Percentiles rank a stretch among this genome's conserved stretches.
Evolutionary conservation across 2,888 invertebrate genomes (phyloP).

Genomic region (Oegoconia quadripuncta): DNA sequence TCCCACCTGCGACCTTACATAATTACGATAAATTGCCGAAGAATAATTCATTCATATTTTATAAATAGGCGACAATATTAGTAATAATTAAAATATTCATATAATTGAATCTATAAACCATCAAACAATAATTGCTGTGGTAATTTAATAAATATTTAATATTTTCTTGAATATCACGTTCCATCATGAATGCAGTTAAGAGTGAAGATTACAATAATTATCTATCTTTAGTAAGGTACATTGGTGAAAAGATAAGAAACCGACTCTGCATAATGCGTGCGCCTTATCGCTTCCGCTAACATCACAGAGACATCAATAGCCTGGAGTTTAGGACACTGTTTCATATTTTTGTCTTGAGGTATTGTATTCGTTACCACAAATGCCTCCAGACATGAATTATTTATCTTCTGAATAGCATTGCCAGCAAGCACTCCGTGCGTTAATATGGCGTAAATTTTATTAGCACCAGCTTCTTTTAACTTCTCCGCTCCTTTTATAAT

Average conservation of each 20-base stretch:
- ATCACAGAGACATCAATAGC: conserved; percentile 99
- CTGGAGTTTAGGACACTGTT: conserved; percentile 86
- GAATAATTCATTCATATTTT: too few species aligned
- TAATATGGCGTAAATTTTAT: conserved; percentile 91
- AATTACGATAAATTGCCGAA: too few species aligned
- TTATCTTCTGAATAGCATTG: conserved; percentile 91
- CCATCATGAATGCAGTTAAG: too few species aligned
- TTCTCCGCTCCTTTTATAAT: conserved; percentile 93
- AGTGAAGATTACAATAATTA: not conserved
- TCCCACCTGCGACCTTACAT: too few species aligned
- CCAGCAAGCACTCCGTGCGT: conserved; percentile 96
- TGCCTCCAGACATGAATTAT: conserved; percentile 91
- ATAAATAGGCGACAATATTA: too few species aligned
- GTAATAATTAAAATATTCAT: too few species aligned
- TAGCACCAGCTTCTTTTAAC: conserved; percentile 89
- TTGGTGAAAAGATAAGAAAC: conserved; percentile 98
- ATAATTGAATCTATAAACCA: too few species aligned
- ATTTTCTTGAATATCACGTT: too few species aligned
- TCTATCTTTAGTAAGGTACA: conserved; percentile 88
- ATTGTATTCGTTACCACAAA: conserved; percentile 96
- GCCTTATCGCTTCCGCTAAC: conserved; percentile 98
- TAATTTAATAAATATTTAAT: too few species aligned
- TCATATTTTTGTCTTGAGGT: conserved; percentile 93
- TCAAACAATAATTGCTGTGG: too few species aligned
- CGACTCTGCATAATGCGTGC: conserved; percentile 99